Evolutionary conservation across 2,113 vertebrate genomes (phyloP), one percentile per base, ranked within the genome.

Genomic region (Platysteira castanea): DNA sequence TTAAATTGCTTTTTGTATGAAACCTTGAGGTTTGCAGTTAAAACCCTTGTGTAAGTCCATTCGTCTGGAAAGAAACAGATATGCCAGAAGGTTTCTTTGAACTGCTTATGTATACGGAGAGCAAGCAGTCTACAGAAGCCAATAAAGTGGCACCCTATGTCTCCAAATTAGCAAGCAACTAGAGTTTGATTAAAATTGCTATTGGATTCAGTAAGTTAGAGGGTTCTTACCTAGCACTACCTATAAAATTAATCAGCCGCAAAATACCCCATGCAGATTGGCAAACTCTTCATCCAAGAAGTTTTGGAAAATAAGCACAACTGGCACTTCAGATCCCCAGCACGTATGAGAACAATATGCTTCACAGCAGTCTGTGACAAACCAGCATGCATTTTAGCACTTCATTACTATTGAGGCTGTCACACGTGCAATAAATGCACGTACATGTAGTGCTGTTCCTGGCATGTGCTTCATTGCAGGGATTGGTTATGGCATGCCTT

Each of bases 101-200:
- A 64, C 22, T 89, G 5, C 24, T 60, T 75, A 7, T 31, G 8
- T 27, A 15, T 7, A 59, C 10, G 21, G 35, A 82, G 15, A 85
- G 30, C 28, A 76, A 79, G 31, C 44, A 56, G 30, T 46, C 42
- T 91, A 24, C 12, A 79, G 37, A 69, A 91, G 60, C 61, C n/a
- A 76, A 49, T 79, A 46, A 78, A 90, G 41, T 30, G 82, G 67
- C 78, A 88, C 63, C 87, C 88, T n/a, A 3, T 52, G 65, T 89
- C 63, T 92, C 67, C 46, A 69, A 76, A 94, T 64, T 37, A 90
- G 31, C 41, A 83, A 85, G 57, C 33, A 93, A 73, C 61, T 69
- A 83, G 70, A 87, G 50, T 93, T 94, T 91, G 70, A 83, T 94
- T 95, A 85, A 94, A 95, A 93, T 85, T 60, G n/a, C 44, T 91